Evolutionary conservation across 2,888 invertebrate species (phyloP).

Genomic region (Pollenia griseotomentosa): DNA sequence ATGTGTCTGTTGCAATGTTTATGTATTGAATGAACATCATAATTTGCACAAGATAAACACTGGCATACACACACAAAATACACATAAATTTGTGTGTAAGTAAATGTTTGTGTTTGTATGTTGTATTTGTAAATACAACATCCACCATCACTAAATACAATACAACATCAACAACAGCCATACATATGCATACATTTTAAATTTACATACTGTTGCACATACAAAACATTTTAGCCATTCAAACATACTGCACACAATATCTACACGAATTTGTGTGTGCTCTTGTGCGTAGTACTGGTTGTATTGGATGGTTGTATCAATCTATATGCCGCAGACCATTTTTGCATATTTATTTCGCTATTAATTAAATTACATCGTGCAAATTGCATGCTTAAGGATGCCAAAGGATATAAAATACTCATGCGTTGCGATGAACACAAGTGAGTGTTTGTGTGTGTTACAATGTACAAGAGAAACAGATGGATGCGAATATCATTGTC

Average conservation of each 20-base stretch:
- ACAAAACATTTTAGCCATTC: background rate
- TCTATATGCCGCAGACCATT: conserved; percentile 76
- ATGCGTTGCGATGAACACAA: conserved; percentile 22
- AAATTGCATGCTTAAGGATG: conserved; percentile 79
- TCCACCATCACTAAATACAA: conserved; percentile 48
- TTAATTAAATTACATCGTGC: conserved; percentile 83
- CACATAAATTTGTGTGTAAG: conserved; percentile 11
- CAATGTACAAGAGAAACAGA: conserved; percentile 37
- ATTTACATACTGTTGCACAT: conserved; percentile 34
- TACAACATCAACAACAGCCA: conserved; percentile 22
- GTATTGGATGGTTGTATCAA: conserved; percentile 32
- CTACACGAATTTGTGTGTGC: background rate
- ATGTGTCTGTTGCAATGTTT: conserved; percentile 11
- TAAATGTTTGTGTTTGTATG: conserved; percentile 38
- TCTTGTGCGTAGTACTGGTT: background rate
- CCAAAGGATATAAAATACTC: conserved; percentile 70
- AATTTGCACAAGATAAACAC: conserved; percentile 55
- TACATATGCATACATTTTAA: conserved; percentile 13
- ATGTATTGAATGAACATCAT: conserved; percentile 62
- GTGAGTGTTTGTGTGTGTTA: background rate
- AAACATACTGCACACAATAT: conserved; percentile 28
- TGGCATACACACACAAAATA: background rate
- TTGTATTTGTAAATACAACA: conserved; percentile 45
- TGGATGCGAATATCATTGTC: conserved; percentile 27
- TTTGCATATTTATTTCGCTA: conserved; percentile 81